Evolutionary conservation across 2,797 vertebrate genomes (phyloP), one percentile per base, ranked within the genome.

Genomic region (Tragopan temminckii): DNA sequence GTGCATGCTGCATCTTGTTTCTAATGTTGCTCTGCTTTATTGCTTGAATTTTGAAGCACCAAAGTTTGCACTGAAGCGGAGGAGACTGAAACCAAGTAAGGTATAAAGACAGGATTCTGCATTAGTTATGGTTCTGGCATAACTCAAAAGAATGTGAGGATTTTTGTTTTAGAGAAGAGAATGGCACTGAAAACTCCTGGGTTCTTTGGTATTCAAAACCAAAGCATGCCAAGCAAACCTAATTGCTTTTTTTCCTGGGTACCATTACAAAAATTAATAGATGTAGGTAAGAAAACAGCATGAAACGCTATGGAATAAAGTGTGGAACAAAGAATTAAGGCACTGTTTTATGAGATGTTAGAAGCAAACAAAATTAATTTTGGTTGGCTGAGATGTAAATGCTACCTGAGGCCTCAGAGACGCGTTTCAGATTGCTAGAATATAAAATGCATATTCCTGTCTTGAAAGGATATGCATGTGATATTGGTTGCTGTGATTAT

Each of bases 281-380:
- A 61, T 12, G 19, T 7, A n/a, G 25, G 50, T 84, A 78, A 36
- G 40, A 89, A 68, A 45, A 86, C 4, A 27, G 12, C 13, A 14
- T 61, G 36, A 50, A 88, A 45, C 55, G 23, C 55, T 57, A 33
- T 21, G 55, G 55, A 57, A 33, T 57, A 21, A 57, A 57, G 16
- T 21, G 18, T 66, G 40, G 53, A 86, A 45, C 74, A 36, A 84
- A 84, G 29, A 69, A 45, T 80, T 81, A 53, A 45, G 40, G 46
- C 21, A 25, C 3, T 69, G 29, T 63, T 83, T 91, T 19, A 13
- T 89, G 58, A 77, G 42, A 38, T 87, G 23, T 85, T 87, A 80
- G 27, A 48, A 67, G 25, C 31, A 36, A 85, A 35, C 29, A 93
- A 80, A 89, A 86, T 77, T 86, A 55, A 71, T 92, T 91, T 87